Conservation (phyloP, 2,888 invertebrate genomes). For the Anthophora plumipes region DNA sequence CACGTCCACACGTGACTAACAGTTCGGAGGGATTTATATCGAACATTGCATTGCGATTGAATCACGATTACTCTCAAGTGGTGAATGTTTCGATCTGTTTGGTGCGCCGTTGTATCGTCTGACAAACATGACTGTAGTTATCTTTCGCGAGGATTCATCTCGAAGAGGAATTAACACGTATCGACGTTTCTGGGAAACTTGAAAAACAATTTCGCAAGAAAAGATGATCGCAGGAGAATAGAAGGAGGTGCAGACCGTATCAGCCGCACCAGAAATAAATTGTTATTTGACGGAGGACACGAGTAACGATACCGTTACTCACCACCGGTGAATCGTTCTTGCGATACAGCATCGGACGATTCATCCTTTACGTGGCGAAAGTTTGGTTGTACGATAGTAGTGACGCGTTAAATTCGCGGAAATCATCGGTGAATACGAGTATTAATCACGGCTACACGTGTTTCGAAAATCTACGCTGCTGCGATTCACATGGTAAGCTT, state of each 20-base stretch:
- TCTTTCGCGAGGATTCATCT: neutral
- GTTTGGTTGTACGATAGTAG: neutral
- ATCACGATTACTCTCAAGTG: too few relatives aligned
- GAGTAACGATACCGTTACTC: slow-evolving; percentile 41
- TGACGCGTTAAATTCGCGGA: slow-evolving; percentile 17
- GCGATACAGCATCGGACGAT: slow-evolving; percentile 28
- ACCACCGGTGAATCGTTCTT: neutral
- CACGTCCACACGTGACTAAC: too few relatives aligned
- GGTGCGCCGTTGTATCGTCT: neutral
- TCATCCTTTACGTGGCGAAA: neutral
- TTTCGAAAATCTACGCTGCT: neutral
- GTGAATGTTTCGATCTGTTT: too few relatives aligned
- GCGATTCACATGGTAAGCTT: slow-evolving; percentile 15
- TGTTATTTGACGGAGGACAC: neutral
- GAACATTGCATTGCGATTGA: too few relatives aligned
- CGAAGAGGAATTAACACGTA: neutral
- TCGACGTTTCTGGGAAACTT: neutral
- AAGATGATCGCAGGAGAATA: neutral
- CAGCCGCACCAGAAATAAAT: slow-evolving; percentile 13
- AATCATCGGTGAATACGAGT: neutral
- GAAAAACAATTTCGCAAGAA: neutral
- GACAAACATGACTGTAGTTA: neutral
- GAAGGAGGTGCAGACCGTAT: slow-evolving; percentile 1
- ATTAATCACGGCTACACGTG: too few relatives aligned
- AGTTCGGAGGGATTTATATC: too few relatives aligned